These are phyloP conservation scores for Mormyrops boulengeri DNA, from an alignment of 2,797 vertebrate genomes.

Conservation along the genomic window DNA sequence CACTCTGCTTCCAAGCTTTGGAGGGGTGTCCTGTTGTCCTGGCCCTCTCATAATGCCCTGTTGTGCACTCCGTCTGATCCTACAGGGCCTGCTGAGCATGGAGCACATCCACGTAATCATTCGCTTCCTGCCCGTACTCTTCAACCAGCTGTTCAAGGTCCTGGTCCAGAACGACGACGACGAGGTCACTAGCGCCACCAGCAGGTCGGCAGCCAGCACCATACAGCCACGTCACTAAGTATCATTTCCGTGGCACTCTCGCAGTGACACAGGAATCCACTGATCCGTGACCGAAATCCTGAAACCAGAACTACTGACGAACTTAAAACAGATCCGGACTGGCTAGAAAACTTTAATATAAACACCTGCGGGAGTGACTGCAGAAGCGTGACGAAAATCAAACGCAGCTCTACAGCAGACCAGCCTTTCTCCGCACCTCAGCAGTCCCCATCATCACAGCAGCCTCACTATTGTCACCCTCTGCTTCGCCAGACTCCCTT, in stretches of 20 bases:
- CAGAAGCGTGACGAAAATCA: neutral
- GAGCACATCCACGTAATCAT: constrained; percentile 90
- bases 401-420: neutral
- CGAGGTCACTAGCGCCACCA: constrained; percentile 76
- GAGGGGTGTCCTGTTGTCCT: neutral
- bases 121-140: constrained; percentile 86
- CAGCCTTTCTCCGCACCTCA: neutral
- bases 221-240: neutral
- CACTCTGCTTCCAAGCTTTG: neutral
- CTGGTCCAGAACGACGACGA: constrained; percentile 84
- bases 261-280: neutral
- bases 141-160: constrained; percentile 94
- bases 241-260: too few relatives aligned
- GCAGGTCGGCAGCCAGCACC: constrained; percentile 67
- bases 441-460: neutral
- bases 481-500: neutral
- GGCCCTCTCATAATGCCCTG: neutral
- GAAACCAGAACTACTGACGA: neutral
- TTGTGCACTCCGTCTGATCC: constrained; percentile 2
- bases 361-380: neutral
- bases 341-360: neutral
- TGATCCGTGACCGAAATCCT: neutral
- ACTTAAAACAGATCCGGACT: neutral
- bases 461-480: neutral
- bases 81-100: constrained; percentile 86